Base-by-base conservation (phyloP, 2,113 vertebrate species). In the Solea solea region DNA sequence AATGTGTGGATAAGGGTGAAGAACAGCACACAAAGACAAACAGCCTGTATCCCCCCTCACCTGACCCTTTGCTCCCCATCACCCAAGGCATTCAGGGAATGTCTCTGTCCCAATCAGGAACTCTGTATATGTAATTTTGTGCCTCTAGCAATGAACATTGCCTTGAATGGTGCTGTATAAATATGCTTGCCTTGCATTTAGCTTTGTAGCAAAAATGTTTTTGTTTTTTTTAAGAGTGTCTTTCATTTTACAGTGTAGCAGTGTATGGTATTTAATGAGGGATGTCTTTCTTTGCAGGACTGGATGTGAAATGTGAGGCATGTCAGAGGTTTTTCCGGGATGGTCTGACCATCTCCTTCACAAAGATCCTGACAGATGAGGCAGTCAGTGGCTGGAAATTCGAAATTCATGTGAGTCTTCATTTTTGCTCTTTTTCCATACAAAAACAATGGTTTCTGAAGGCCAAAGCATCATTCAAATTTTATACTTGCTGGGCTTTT, bases 371-470 rank as follows among this genome's bases (percentile, higher is more conserved):
- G 93, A 99, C 98, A 52, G 98, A 99, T 52, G 98, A 99, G 90
- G 98, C 98, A 78, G 98, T 99, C 89, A 99, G 98, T 28, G 98
- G 98, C 85, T 99, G 98, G 98, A 99, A 99, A 93, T 99, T 99
- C 94, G 98, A 99, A 87, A 99, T 99, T 90, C 98, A 99, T 91
- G 98, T 99, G 88, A 98, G 98, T 96, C 78, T 70, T 74, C 3
- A 12, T 42, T 64, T 10, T 44, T 67, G 5, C n/a, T 27, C 51
- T 58, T 0, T 46, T n/a, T 75, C 53, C 11, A 4, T 52, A 12
- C 15, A 48, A 1, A 8, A 44, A 51, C 8, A 46, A 40, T 34
- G 13, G 3, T 6, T 49, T 64, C 5, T 58, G 34, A 9, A 44
- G 9, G 42, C 21, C 3, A 59, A 40, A 12, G 25, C 28, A 25